A percentile compares a stretch with the other conserved stretches of the same genome.
These are phyloP conservation scores for Eriocheir sinensis DNA, from an alignment of 1,140 invertebrate species.

Conservation along the genomic window DNA sequence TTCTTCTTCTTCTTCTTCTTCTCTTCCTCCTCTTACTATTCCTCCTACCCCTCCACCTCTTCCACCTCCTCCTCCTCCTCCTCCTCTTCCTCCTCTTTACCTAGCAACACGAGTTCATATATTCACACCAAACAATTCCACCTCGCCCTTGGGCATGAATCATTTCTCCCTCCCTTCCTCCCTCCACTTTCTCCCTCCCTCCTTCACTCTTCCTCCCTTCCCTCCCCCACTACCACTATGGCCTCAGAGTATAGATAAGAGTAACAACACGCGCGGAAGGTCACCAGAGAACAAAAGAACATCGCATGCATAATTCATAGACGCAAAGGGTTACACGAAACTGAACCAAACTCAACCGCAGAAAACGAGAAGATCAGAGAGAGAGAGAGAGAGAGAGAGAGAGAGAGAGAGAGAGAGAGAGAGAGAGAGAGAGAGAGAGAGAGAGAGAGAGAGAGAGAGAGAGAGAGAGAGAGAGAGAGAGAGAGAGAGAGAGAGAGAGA, in stretches of 20 bases:
- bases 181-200: too few species aligned
- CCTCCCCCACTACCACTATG: neutral
- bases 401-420: neutral
- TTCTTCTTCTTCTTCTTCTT: too few species aligned
- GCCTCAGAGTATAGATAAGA: neutral
- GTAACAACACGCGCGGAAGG: neutral
- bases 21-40: too few species aligned
- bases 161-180: too few species aligned
- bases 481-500: neutral
- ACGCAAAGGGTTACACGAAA: neutral
- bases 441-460: slow-evolving; percentile 22
- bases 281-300: neutral
- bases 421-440: neutral
- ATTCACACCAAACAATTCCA: too few species aligned
- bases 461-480: neutral
- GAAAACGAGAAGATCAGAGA: neutral
- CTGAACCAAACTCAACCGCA: neutral
- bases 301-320: too few species aligned
- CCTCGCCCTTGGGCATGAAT: too few species aligned
- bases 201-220: neutral
- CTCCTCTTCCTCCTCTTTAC: too few species aligned
- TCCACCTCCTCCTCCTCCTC: too few species aligned
- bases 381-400: slow-evolving; percentile 22
- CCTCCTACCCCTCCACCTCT: too few species aligned
- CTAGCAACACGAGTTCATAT: too few species aligned